These are phyloP conservation scores for Monochamus saltuarius DNA, from an alignment of 1,140 invertebrate genomes.

Conservation along the genomic window DNA sequence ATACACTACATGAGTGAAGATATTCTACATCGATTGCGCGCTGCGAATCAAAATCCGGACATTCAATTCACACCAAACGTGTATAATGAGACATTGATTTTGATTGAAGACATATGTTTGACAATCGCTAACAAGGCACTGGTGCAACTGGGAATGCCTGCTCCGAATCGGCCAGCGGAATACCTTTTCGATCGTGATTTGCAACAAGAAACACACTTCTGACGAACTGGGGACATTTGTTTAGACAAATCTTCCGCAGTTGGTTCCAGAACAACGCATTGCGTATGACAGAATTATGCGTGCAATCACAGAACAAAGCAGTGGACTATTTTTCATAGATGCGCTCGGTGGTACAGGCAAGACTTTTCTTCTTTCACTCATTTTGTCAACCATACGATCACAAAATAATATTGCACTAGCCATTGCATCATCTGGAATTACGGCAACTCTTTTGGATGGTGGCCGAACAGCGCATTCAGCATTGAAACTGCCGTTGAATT, in stretches of 20 bases:
- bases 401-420: constrained; percentile 42
- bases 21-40: constrained; percentile 32
- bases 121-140: constrained; percentile 44
- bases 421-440: constrained; percentile 42
- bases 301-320: constrained; percentile 19
- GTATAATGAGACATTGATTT: constrained; percentile 46
- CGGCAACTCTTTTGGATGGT: constrained; percentile 41
- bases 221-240: constrained; percentile 26
- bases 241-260: constrained; percentile 21
- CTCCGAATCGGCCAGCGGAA: constrained; percentile 47
- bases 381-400: constrained; percentile 44
- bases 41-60: constrained; percentile 35
- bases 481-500: too few species aligned
- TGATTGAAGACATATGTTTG: constrained; percentile 40
- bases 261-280: constrained; percentile 26
- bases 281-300: constrained; percentile 31
- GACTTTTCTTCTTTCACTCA: constrained; percentile 43
- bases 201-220: constrained; percentile 31
- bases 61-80: constrained; percentile 12
- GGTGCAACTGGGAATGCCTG: constrained; percentile 48
- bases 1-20: constrained; percentile 49
- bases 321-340: constrained; percentile 31
- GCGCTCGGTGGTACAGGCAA: constrained; percentile 38
- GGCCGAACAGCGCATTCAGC: too few species aligned
- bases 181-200: constrained; percentile 49